Evolutionary conservation across 2,797 vertebrate genomes (phyloP).

Genomic region (Philypnodon macrostomus): DNA sequence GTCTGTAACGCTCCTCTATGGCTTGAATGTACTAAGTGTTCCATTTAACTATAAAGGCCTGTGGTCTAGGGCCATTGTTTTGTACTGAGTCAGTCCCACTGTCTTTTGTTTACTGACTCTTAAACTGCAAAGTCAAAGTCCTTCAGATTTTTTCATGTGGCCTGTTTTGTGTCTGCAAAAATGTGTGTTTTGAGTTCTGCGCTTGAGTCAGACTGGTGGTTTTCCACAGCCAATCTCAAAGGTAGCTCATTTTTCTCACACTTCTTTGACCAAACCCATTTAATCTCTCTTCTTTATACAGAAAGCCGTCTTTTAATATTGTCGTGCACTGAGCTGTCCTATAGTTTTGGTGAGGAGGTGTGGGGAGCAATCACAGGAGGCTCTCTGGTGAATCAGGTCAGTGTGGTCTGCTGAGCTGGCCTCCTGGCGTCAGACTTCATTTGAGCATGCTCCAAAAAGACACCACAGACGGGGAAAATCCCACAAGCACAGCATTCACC

Average conservation of each 20-base stretch:
- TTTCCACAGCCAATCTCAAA: slow-evolving; percentile 34
- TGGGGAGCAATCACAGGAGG: slow-evolving; percentile 26
- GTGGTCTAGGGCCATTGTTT: slow-evolving; percentile 16
- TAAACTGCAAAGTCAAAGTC: slow-evolving; percentile 44
- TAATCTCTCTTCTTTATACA: slow-evolving; percentile 23
- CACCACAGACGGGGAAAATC: slow-evolving; percentile 64
- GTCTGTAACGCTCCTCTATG: slow-evolving; percentile 28
- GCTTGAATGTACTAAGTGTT: slow-evolving; percentile 37
- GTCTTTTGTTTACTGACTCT: slow-evolving; percentile 55
- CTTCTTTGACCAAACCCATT: slow-evolving; percentile 23
- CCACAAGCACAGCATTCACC: slow-evolving; percentile 74
- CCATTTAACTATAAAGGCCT: slow-evolving; percentile 12
- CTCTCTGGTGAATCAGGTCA: slow-evolving; percentile 62
- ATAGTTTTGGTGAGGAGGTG: slow-evolving; percentile 38
- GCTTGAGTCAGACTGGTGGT: slow-evolving; percentile 26
- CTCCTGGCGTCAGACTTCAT: slow-evolving; percentile 65
- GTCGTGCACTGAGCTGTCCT: slow-evolving; percentile 18
- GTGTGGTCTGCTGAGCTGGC: slow-evolving; percentile 68
- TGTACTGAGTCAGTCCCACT: slow-evolving; percentile 17
- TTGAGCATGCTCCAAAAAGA: slow-evolving; percentile 58
- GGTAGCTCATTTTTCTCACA: slow-evolving; percentile 33
- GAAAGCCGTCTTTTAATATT: slow-evolving; percentile 6
- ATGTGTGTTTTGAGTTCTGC: slow-evolving; percentile 44
- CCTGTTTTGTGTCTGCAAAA: slow-evolving; percentile 10
- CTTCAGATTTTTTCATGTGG: slow-evolving; percentile 62